Conservation (phyloP, 1,140 invertebrate genomes). For the Chironomus tepperi region DNA sequence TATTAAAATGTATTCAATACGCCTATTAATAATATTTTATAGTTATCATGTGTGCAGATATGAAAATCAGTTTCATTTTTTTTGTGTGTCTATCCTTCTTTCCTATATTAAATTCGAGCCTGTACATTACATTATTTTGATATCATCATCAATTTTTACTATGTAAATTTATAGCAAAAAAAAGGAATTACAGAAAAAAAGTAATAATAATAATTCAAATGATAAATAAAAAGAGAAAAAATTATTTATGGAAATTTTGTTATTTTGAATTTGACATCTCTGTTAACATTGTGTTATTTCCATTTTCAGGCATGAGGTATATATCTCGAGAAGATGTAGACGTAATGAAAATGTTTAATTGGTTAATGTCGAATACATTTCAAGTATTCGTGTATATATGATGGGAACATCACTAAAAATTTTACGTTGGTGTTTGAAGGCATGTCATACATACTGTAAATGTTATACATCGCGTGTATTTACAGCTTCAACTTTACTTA, state of each 20-base stretch:
- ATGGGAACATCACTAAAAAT: neutral
- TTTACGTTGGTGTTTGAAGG: neutral
- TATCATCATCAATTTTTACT: too few relatives aligned
- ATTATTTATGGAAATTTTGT: neutral
- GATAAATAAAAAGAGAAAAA: neutral
- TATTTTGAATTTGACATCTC: neutral
- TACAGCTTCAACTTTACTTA: neutral
- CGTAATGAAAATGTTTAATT: neutral
- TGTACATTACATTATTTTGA: too few relatives aligned
- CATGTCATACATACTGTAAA: neutral
- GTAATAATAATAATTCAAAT: too few relatives aligned
- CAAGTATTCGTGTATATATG: neutral
- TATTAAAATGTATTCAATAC: neutral
- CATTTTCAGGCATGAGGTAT: neutral
- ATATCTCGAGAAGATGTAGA: neutral
- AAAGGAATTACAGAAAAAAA: too few relatives aligned
- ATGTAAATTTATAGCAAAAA: too few relatives aligned
- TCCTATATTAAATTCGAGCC: too few relatives aligned
- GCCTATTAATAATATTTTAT: too few relatives aligned
- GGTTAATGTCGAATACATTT: neutral
- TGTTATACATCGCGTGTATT: neutral
- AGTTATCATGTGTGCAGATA: too few relatives aligned
- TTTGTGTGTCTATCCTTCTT: too few relatives aligned
- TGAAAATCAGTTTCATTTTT: too few relatives aligned
- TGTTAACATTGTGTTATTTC: constrained; percentile 2